Conservation (phyloP, 2,888 invertebrate species). For the Drosophila subsilvestris region DNA sequence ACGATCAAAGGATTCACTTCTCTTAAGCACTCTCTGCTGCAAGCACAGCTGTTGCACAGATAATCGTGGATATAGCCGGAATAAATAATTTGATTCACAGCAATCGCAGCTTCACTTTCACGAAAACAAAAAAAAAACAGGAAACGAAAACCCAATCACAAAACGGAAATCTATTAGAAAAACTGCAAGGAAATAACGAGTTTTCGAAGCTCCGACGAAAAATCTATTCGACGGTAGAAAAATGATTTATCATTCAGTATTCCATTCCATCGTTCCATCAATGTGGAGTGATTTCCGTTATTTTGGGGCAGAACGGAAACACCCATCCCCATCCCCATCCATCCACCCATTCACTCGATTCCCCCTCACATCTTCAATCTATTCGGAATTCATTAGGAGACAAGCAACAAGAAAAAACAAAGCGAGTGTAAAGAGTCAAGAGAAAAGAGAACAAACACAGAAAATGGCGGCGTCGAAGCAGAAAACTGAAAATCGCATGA, state of each 20-base stretch:
- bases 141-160: conserved; percentile 57
- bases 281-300: conserved; percentile 30
- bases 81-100: background rate
- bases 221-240: conserved; percentile 15
- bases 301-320: conserved; percentile 38
- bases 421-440: conserved; percentile 14
- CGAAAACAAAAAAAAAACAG: background rate
- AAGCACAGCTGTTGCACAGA: background rate
- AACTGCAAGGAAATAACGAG: conserved; percentile 30
- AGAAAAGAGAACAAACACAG: conserved; percentile 25
- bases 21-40: no score
- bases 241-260: conserved; percentile 44
- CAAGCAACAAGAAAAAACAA: conserved; percentile 27
- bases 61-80: background rate
- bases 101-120: background rate
- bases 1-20: no score
- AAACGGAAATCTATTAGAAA: conserved; percentile 63
- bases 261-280: conserved; percentile 48
- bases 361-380: conserved; percentile 2
- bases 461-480: conserved; percentile 57
- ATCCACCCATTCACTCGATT: background rate
- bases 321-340: conserved; percentile 12
- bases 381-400: conserved; percentile 43
- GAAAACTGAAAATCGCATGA: conserved; percentile 74
- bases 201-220: conserved; percentile 14